Base-by-base conservation (phyloP, 2,797 vertebrate genomes). In the Falco cherrug region DNA sequence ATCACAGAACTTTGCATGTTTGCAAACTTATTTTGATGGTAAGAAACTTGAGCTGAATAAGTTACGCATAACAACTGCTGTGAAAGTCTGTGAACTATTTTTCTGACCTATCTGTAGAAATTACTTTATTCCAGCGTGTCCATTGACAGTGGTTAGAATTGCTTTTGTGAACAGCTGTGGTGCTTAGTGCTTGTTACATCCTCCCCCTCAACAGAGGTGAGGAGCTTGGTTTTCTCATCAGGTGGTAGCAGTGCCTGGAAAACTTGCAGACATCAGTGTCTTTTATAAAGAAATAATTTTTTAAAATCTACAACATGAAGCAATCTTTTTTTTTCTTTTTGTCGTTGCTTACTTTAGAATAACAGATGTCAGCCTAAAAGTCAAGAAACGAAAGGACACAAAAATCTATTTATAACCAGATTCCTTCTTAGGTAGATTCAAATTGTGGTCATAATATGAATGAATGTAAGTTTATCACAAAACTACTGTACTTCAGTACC, bases 21-120 rank as follows among this genome's bases (percentile, higher is more conserved):
- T 79, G 75, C 94, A 92, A 96, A 95, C 68, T 92, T 73, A 65
- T 60, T 67, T 93, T 94, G 73, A 79, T 31, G 56, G 84, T 78
- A 77, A 96, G 82, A 93, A 92, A 94, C 88, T 96, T 79, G 73
- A 78, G 39, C 71, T 96, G 93, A 96, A 98, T 97, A 90, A 97
- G 97, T 97, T 87, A 95, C 81, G 59, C 35, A 43, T 17, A 87
- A 76, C 37, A 97, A 97, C 97, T 67, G 47, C 56, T 92, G 7
- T 43, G 73, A 71, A 93, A 65, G 75, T 90, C 31, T 90, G 81
- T 73, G 88, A 87, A 63, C 81, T 87, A 56, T 64, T 56, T 82
- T 78, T 50, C 68, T 90, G 61, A 28, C 79, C 65, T 84, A 21
- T 70, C 77, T 86, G 48, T 41, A 87, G 71, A 91, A 92, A 80